Conservation (phyloP, 1,140 invertebrate genomes). For the Drosophila willistoni region DNA sequence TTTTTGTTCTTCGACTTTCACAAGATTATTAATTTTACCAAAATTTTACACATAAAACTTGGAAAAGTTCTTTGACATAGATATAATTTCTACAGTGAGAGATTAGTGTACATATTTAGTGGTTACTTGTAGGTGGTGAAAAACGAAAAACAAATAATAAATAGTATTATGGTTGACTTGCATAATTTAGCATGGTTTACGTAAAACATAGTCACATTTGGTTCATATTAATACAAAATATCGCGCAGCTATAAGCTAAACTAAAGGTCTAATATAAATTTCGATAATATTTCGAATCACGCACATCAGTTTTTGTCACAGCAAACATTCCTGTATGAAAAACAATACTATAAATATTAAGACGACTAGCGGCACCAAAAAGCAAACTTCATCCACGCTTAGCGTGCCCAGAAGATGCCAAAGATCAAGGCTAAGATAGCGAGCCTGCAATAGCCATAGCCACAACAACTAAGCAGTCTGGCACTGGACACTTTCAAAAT, state of each 20-base stretch:
- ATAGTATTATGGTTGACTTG: constrained; percentile 10
- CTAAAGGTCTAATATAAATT: background rate
- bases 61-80: too few species aligned
- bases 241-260: background rate
- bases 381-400: constrained; percentile 66
- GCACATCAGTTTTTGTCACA: constrained; percentile 47
- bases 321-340: constrained; percentile 75
- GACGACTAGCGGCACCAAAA: constrained; percentile 68
- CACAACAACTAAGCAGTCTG: constrained; percentile 75
- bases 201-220: constrained; percentile 35
- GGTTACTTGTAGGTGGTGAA: constrained; percentile 8
- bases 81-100: constrained; percentile 21
- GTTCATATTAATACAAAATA: background rate
- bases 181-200: constrained; percentile 37
- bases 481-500: constrained; percentile 74
- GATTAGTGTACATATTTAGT: constrained; percentile 19
- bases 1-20: too few species aligned
- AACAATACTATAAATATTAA: constrained; percentile 75
- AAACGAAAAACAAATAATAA: constrained; percentile 16
- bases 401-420: constrained; percentile 50
- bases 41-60: too few species aligned
- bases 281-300: constrained; percentile 26
- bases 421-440: constrained; percentile 56
- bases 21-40: too few species aligned
- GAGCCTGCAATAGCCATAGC: constrained; percentile 63